phyloP scores from a whole-genome alignment of 1,140 invertebrate species.

The Steinernema khuongi region DNA sequence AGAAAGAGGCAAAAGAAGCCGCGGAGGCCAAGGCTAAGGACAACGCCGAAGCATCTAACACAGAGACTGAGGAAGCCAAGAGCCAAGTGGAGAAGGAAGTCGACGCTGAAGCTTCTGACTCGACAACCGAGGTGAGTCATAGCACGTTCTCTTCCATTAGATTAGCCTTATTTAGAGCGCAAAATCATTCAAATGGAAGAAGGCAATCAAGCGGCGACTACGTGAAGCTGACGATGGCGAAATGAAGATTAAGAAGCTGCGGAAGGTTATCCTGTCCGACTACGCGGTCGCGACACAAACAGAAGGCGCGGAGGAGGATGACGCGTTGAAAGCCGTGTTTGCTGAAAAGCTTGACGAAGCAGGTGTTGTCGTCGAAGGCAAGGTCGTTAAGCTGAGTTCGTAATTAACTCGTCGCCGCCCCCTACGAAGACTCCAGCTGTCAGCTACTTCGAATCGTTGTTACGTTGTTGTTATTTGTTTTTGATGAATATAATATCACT shows the following conservation, averaged over 20 bases:
- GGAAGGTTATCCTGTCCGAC: conserved; percentile 22
- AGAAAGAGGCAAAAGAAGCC: conserved; percentile 16
- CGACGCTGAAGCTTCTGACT: neutral
- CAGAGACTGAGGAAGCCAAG: too few species aligned
- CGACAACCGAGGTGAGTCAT: neutral
- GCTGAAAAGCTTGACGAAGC: conserved; percentile 27
- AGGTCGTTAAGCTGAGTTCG: conserved; percentile 21
- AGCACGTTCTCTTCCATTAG: neutral
- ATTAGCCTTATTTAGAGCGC: neutral
- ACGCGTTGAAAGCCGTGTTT: conserved; percentile 20
- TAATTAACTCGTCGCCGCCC: conserved; percentile 22
- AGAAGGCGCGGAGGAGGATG: neutral
- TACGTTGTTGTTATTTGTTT: neutral
- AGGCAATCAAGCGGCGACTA: conserved; percentile 34
- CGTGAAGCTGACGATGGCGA: conserved; percentile 30
- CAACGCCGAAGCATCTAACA: neutral
- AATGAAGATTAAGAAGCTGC: conserved; percentile 38
- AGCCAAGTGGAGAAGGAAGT: conserved; percentile 19
- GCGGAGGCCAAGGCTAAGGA: neutral
- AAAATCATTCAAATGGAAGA: conserved; percentile 39
- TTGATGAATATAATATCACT: too few species aligned
- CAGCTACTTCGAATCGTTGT: neutral
- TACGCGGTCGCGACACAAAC: neutral
- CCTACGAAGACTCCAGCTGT: too few species aligned
- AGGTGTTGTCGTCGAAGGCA: conserved; percentile 29